A percentile compares a stretch with the other conserved stretches of the same genome.
phyloP scores from a whole-genome alignment of 2,113 vertebrate species.

The Chlorodrepanis virens region DNA sequence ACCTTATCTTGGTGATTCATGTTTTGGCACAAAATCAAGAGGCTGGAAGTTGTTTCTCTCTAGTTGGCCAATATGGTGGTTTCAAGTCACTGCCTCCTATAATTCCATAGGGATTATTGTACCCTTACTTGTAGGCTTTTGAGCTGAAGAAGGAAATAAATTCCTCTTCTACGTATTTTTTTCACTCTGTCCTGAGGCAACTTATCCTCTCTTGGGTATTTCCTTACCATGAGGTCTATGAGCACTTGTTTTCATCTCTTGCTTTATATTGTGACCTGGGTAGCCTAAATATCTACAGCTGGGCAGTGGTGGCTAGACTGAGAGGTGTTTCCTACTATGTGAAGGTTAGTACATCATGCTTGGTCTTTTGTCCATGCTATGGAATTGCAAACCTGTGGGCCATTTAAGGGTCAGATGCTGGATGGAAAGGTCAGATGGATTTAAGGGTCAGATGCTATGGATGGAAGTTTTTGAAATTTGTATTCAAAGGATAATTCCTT shows the following conservation, averaged over 20 bases:
- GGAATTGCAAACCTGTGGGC: background rate
- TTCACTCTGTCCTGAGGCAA: background rate
- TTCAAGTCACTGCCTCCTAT: background rate
- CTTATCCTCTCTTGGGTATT: background rate
- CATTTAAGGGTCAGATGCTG: background rate
- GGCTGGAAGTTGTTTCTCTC: background rate
- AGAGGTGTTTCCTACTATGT: background rate
- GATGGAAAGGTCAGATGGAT: background rate
- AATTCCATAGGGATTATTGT: background rate
- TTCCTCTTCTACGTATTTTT: background rate
- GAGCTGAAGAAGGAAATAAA: background rate
- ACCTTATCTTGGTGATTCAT: background rate
- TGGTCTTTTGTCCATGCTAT: too few relatives aligned
- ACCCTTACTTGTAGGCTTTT: background rate
- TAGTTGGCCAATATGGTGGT: background rate
- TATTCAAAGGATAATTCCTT: background rate
- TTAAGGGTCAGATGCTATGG: background rate
- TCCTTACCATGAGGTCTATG: background rate
- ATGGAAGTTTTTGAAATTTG: background rate
- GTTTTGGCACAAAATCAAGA: background rate
- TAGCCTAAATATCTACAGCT: background rate
- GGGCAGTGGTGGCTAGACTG: background rate
- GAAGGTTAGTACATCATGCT: accelerated
- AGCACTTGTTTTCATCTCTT: background rate
- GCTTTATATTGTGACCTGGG: background rate